Evolutionary conservation across 2,113 vertebrate genomes (phyloP).

Genomic region (Calidris pugnax): DNA sequence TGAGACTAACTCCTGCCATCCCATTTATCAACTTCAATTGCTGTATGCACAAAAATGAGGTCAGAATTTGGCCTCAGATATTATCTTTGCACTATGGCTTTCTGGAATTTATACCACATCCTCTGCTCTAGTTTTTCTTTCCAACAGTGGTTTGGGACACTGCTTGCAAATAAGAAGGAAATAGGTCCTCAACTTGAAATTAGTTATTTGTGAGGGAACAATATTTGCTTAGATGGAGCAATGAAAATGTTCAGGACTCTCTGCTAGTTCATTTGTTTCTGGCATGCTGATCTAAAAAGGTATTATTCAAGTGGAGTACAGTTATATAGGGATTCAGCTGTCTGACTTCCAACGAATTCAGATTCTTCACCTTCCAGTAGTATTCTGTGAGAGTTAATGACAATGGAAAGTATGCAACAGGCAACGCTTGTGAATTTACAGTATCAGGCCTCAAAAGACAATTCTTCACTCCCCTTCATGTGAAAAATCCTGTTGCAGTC

Average conservation of each 20-base stretch:
- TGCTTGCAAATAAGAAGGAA: not conserved
- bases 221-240: not conserved
- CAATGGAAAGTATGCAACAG: not conserved
- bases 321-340: not conserved
- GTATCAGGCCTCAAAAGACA: not conserved
- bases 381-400: not conserved
- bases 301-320: not conserved
- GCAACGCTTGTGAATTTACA: not conserved
- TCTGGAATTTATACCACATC: conserved; percentile 4
- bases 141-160: not conserved
- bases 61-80: not conserved
- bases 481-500: not conserved
- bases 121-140: not conserved
- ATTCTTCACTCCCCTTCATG: not conserved
- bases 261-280: not conserved
- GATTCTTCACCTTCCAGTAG: not conserved
- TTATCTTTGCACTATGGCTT: not conserved
- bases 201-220: not conserved
- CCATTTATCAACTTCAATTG: not conserved
- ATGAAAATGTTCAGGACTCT: not conserved
- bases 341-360: not conserved
- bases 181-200: not conserved
- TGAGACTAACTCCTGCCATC: not conserved
- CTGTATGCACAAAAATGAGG: not conserved
- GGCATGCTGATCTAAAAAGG: not conserved